These are phyloP conservation scores for Bubo bubo DNA, from an alignment of 2,113 vertebrate genomes.

Conservation along the genomic window DNA sequence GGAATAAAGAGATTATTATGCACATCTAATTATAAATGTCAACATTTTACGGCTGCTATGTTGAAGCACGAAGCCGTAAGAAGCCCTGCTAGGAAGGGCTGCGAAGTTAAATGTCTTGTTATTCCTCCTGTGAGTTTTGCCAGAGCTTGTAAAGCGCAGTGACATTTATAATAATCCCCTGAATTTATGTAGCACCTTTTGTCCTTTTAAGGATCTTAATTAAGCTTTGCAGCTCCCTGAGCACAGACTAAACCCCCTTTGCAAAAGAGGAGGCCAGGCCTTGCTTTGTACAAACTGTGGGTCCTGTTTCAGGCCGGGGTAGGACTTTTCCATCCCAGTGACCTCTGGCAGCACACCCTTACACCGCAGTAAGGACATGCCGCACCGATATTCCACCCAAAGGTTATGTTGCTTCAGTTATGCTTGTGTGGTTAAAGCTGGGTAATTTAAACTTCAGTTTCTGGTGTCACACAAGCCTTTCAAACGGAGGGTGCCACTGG, in stretches of 20 bases:
- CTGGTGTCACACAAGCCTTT: background rate
- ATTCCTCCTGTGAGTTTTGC: slow-evolving; percentile 55
- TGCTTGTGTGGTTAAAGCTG: background rate
- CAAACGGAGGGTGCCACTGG: background rate
- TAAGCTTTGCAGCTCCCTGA: slow-evolving; percentile 37
- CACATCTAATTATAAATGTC: slow-evolving; percentile 63
- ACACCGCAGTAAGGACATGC: fast-evolving
- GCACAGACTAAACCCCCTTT: background rate
- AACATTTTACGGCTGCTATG: slow-evolving; percentile 14
- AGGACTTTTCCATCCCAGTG: background rate
- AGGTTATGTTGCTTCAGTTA: background rate
- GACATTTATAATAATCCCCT: slow-evolving; percentile 66
- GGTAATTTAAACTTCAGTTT: background rate
- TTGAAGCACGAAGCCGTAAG: slow-evolving; percentile 6
- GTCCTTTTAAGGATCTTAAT: slow-evolving; percentile 69
- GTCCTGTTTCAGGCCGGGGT: background rate
- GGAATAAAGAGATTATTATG: slow-evolving; percentile 64
- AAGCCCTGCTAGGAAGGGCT: slow-evolving; percentile 18
- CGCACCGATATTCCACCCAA: fast-evolving
- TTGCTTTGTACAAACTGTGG: background rate
- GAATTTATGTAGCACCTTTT: slow-evolving; percentile 60
- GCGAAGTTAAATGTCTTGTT: slow-evolving; percentile 55
- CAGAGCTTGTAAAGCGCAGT: slow-evolving; percentile 54
- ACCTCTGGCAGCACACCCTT: fast-evolving
- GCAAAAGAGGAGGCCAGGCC: background rate